Evolutionary conservation across 2,888 invertebrate species (phyloP).

Genomic region (Penaeus monodon): DNA sequence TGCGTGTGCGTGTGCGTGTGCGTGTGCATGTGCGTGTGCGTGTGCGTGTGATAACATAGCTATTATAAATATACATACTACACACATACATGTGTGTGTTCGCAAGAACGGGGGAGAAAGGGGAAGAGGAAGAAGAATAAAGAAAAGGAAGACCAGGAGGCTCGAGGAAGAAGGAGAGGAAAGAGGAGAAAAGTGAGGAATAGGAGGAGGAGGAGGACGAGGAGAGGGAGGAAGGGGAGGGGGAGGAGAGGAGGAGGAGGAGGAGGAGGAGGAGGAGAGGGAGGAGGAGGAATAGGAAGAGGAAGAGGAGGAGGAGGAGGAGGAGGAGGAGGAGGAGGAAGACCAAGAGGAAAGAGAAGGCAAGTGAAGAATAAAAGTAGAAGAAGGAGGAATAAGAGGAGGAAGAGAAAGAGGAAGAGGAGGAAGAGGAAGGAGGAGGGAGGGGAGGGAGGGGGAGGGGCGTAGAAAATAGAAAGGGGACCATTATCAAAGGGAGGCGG

Average conservation of each 20-base stretch:
- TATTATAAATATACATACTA: too few relatives aligned
- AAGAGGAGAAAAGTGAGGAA: too few relatives aligned
- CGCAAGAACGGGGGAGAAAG: too few relatives aligned
- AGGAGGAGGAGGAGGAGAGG: neutral
- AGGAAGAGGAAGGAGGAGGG: neutral
- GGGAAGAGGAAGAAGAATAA: too few relatives aligned
- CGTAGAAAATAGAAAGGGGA: too few relatives aligned
- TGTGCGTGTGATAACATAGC: too few relatives aligned
- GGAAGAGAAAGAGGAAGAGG: constrained; percentile 5
- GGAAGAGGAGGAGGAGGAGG: neutral
- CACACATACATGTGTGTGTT: too few relatives aligned
- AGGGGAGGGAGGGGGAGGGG: neutral
- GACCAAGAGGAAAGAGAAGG: neutral
- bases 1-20: constrained; percentile 14
- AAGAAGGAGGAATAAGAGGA: neutral
- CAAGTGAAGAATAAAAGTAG: neutral
- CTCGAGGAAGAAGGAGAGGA: too few relatives aligned
- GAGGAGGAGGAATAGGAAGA: too few relatives aligned
- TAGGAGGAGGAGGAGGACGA: neutral
- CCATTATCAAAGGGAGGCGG: too few relatives aligned
- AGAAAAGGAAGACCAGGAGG: too few relatives aligned
- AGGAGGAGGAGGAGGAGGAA: neutral
- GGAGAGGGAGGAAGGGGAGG: neutral
- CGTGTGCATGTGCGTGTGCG: neutral
- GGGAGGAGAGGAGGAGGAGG: neutral